phyloP scores from a whole-genome alignment of 2,797 vertebrate genomes.

The Micropoecilia bifurca region DNA sequence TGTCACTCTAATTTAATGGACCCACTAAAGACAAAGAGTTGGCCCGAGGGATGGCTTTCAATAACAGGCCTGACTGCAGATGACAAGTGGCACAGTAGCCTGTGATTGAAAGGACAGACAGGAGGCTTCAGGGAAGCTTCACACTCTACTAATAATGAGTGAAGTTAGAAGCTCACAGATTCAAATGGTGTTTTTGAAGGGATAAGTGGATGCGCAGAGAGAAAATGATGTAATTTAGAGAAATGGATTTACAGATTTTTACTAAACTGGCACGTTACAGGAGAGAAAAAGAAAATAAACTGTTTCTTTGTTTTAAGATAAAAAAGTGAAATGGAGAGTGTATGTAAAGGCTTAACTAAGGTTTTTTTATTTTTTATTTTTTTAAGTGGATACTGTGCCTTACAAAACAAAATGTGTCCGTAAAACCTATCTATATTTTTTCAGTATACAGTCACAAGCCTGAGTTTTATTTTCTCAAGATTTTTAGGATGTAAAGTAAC shows the following conservation, averaged over 20 bases:
- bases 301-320: constrained; percentile 35
- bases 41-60: constrained; percentile 59
- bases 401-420: not conserved
- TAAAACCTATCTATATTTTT: not conserved
- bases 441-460: not conserved
- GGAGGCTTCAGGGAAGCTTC: constrained; percentile 36
- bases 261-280: constrained; percentile 8
- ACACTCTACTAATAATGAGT: constrained; percentile 20
- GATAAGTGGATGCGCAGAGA: constrained; percentile 11
- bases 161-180: constrained; percentile 23
- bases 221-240: constrained; percentile 12
- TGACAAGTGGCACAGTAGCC: constrained; percentile 61
- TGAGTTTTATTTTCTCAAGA: not conserved
- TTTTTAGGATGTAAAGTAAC: not conserved
- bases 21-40: constrained; percentile 70
- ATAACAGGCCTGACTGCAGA: constrained; percentile 62
- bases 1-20: constrained; percentile 74
- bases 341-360: constrained; percentile 9
- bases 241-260: not conserved
- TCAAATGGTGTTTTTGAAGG: not conserved
- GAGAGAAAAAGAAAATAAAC: constrained; percentile 22
- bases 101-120: constrained; percentile 52
- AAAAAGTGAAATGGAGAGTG: constrained; percentile 34
- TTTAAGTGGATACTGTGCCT: not conserved
- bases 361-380: not conserved